Percentiles rank a stretch among this genome's conserved stretches.
phyloP scores from a whole-genome alignment of 2,797 vertebrate species.

The Fratercula arctica region DNA sequence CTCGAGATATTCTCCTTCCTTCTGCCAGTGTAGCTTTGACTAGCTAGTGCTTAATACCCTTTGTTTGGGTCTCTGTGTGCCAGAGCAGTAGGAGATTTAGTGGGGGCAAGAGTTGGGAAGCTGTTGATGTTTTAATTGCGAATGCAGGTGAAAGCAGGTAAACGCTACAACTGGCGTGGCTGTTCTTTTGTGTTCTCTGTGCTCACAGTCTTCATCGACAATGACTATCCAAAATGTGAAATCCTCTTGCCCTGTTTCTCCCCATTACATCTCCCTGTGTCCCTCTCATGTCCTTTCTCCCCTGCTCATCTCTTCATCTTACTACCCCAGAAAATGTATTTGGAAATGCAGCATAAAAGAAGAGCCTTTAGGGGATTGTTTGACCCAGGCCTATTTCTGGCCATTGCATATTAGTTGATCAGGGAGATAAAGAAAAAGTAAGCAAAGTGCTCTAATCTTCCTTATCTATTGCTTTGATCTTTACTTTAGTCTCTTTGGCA shows the following conservation, averaged over 20 bases:
- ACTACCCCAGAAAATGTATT: not conserved
- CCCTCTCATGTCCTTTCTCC: not conserved
- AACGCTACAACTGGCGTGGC: rapidly evolving
- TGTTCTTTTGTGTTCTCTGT: not conserved
- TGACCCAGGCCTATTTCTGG: not conserved
- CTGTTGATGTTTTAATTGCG: not conserved
- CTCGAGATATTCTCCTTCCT: not conserved
- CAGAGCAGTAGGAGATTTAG: not conserved
- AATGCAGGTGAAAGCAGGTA: not conserved
- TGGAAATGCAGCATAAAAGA: not conserved
- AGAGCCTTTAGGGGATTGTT: not conserved
- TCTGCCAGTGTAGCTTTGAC: not conserved
- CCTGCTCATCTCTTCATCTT: not conserved
- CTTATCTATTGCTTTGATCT: not conserved
- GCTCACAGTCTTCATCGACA: not conserved
- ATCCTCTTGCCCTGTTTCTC: not conserved
- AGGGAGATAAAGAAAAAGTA: not conserved
- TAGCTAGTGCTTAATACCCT: not conserved
- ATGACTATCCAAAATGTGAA: not conserved
- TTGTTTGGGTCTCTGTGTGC: not conserved
- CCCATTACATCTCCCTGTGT: not conserved
- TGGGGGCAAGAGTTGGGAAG: not conserved
- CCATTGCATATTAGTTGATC: not conserved
- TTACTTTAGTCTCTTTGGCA: not conserved
- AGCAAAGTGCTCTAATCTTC: not conserved